Evolutionary conservation across 2,113 vertebrate genomes (phyloP).

Genomic region (Melanostigma gelatinosum): DNA sequence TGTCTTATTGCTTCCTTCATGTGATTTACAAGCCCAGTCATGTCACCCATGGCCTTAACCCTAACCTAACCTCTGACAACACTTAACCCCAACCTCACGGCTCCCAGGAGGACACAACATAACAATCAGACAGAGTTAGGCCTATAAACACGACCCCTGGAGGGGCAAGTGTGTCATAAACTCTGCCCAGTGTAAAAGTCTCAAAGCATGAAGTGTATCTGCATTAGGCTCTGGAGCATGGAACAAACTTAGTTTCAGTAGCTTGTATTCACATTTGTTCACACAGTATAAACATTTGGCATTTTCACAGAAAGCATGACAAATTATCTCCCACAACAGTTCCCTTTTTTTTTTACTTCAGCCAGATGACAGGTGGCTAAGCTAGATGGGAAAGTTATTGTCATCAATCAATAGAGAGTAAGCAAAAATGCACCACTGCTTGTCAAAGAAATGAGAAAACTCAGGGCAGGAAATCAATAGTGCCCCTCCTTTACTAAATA

Average conservation of each 20-base stretch:
- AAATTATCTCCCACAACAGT: conserved; percentile 40
- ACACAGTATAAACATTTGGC: conserved; percentile 38
- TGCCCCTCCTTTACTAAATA: neutral
- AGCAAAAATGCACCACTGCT: conserved; percentile 51
- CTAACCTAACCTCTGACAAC: conserved; percentile 61
- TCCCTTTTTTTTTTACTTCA: conserved; percentile 35
- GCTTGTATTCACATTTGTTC: conserved; percentile 44
- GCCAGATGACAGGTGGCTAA: conserved; percentile 55
- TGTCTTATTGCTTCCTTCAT: conserved; percentile 50
- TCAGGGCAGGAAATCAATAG: conserved; percentile 35
- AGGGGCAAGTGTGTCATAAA: conserved; percentile 48
- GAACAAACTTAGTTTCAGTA: conserved; percentile 15
- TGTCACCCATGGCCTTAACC: conserved; percentile 53
- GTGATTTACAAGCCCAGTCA: conserved; percentile 68
- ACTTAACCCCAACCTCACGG: conserved; percentile 53
- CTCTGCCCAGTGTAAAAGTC: conserved; percentile 16
- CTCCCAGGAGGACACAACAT: conserved; percentile 53
- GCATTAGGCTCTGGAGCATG: conserved; percentile 7
- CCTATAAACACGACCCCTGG: conserved; percentile 46
- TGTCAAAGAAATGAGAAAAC: conserved; percentile 53
- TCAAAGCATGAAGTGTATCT: conserved; percentile 21
- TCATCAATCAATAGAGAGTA: conserved; percentile 65
- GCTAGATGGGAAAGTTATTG: conserved; percentile 57
- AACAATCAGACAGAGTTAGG: conserved; percentile 33
- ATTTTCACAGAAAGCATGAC: conserved; percentile 46